These are phyloP conservation scores for Xenopus laevis DNA, from an alignment of 2,113 vertebrate species.

Conservation along the genomic window DNA sequence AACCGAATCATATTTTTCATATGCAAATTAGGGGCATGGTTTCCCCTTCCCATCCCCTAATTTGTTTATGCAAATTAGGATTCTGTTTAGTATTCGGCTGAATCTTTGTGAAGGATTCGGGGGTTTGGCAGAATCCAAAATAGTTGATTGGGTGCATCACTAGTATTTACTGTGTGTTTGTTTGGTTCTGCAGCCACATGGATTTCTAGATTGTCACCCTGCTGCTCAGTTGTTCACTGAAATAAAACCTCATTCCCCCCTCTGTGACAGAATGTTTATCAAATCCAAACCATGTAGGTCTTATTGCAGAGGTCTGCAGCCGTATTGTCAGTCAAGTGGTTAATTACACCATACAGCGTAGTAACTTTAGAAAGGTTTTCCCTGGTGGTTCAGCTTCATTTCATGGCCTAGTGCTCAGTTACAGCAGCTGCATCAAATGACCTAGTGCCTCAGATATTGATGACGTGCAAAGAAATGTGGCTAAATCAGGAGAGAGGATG, in stretches of 20 bases:
- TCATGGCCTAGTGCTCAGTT: slow-evolving; percentile 31
- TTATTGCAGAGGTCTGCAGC: neutral
- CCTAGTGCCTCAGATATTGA: slow-evolving; percentile 35
- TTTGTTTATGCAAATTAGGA: too few species aligned
- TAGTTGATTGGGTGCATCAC: too few species aligned
- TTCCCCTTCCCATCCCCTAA: too few species aligned
- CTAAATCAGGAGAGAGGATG: slow-evolving; percentile 10
- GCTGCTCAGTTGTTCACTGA: too few species aligned
- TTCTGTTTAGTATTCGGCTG: too few species aligned
- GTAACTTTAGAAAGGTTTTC: slow-evolving; percentile 37
- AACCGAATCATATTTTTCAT: too few species aligned
- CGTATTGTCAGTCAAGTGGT: neutral
- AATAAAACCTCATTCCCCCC: neutral
- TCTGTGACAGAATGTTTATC: neutral
- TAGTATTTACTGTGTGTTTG: too few species aligned
- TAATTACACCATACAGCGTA: neutral
- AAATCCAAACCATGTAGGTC: neutral
- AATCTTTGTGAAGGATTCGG: too few species aligned
- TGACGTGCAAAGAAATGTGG: slow-evolving; percentile 39
- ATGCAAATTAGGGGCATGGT: too few species aligned
- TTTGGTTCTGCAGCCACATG: too few species aligned
- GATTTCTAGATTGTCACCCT: too few species aligned
- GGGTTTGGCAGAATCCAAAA: too few species aligned
- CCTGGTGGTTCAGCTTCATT: slow-evolving; percentile 17
- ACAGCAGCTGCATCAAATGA: slow-evolving; percentile 39